phyloP scores from a whole-genome alignment of 2,113 vertebrate species.

The Morphnarchus princeps region DNA sequence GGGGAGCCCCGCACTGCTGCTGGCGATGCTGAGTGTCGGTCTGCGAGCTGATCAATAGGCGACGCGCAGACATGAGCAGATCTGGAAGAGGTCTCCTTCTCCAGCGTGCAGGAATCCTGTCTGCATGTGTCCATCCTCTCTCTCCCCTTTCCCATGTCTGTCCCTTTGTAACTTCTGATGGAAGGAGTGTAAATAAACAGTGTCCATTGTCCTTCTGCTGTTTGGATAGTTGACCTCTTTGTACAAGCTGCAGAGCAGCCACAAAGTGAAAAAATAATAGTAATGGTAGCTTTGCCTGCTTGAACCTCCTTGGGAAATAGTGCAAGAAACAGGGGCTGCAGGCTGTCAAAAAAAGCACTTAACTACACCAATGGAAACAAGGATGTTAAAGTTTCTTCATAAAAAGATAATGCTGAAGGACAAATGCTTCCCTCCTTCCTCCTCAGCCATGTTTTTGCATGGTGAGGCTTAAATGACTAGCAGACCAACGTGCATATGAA shows the following conservation, averaged over 20 bases:
- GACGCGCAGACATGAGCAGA: neutral
- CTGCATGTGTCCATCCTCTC: rapidly evolving
- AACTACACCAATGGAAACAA: neutral
- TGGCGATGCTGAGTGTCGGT: neutral
- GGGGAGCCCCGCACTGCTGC: neutral
- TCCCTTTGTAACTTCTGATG: neutral
- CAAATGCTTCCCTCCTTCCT: neutral
- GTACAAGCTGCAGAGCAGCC: neutral
- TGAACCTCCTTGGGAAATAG: neutral
- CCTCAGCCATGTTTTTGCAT: neutral
- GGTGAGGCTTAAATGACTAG: neutral
- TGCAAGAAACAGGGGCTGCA: neutral
- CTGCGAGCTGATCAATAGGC: neutral
- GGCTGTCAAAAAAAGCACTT: neutral
- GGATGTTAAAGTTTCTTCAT: neutral
- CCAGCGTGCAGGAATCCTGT: neutral
- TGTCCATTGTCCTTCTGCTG: neutral
- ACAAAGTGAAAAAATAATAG: neutral
- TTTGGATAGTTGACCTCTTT: neutral
- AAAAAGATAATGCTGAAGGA: neutral
- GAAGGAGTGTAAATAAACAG: neutral
- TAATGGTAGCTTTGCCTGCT: neutral
- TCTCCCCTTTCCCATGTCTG: neutral
- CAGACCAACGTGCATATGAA: conserved; percentile 35
- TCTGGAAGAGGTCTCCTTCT: neutral